A percentile compares a stretch with the other conserved stretches of the same genome.
These are phyloP conservation scores for Zaprionus ghesquierei DNA, from an alignment of 1,140 invertebrate genomes.

Conservation along the genomic window DNA sequence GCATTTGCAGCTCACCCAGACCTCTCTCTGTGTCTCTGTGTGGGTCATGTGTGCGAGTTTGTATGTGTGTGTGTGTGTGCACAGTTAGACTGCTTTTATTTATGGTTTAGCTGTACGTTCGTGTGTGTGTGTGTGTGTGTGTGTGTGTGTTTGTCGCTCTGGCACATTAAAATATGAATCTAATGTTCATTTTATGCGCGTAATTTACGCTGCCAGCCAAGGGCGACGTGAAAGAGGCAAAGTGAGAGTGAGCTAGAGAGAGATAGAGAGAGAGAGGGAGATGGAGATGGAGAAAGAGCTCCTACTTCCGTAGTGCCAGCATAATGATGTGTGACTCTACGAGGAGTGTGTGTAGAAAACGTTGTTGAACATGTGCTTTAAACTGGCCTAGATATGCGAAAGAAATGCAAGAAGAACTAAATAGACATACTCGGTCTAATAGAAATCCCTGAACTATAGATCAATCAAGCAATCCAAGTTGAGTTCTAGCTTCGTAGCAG, in stretches of 20 bases:
- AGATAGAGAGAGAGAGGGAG: not conserved
- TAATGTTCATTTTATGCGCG: constrained; percentile 81
- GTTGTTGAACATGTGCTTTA: too few relatives aligned
- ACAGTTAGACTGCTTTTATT: constrained; percentile 58
- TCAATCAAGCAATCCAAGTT: not conserved
- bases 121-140: not conserved
- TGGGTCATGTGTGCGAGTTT: constrained; percentile 15
- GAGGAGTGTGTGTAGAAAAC: not conserved
- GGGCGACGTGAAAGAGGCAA: not conserved
- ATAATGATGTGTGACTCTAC: constrained; percentile 15
- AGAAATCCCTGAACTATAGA: too few relatives aligned
- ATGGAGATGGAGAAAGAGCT: not conserved
- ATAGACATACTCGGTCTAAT: too few relatives aligned
- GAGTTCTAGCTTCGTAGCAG: not conserved
- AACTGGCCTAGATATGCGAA: not conserved
- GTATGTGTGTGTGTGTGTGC: not conserved
- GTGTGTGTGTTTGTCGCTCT: constrained; percentile 14
- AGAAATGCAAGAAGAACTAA: not conserved
- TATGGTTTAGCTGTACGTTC: constrained; percentile 31
- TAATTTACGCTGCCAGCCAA: constrained; percentile 72
- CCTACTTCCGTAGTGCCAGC: not conserved
- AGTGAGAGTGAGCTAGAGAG: not conserved
- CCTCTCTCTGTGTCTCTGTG: not conserved
- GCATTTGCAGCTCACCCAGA: constrained; percentile 26
- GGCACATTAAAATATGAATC: constrained; percentile 76